Percentiles rank a stretch among this genome's conserved stretches.
Evolutionary conservation across 2,113 vertebrate species (phyloP).

Genomic region (Trinectes maculatus): DNA sequence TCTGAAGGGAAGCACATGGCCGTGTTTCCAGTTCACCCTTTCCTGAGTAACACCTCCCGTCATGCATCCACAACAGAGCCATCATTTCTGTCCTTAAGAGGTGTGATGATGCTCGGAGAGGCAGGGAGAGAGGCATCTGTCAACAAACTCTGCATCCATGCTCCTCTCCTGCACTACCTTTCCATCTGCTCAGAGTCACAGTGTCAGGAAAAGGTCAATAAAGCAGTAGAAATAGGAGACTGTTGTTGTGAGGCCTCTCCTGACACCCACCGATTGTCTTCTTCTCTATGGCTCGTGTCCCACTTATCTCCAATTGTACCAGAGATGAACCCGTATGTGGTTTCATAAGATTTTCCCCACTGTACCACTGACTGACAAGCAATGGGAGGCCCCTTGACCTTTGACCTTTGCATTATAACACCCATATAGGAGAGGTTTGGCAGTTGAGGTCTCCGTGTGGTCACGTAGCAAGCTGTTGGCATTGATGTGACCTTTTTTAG

Average conservation of each 20-base stretch:
- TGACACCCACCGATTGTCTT: background rate
- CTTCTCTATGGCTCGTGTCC: background rate
- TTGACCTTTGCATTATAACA: conserved; percentile 45
- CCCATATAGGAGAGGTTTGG: conserved; percentile 30
- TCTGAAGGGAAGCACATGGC: conserved; percentile 28
- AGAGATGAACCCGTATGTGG: background rate
- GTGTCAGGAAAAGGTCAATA: conserved; percentile 5
- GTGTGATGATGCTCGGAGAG: conserved; percentile 62
- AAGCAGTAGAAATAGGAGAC: background rate
- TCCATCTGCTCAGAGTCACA: conserved; percentile 64
- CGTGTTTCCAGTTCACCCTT: conserved; percentile 24
- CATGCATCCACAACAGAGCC: conserved; percentile 47
- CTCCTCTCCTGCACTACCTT: conserved; percentile 51
- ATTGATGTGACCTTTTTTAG: conserved; percentile 6
- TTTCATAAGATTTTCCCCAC: conserved; percentile 7
- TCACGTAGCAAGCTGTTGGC: background rate
- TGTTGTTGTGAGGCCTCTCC: background rate
- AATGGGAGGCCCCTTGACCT: conserved; percentile 47
- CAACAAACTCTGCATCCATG: conserved; percentile 65
- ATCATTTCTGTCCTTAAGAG: conserved; percentile 69
- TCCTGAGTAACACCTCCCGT: conserved; percentile 7
- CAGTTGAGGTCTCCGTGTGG: conserved; percentile 15
- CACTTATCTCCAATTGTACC: background rate
- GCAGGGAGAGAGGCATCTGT: conserved; percentile 70
- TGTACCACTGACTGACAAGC: conserved; percentile 17